phyloP scores from a whole-genome alignment of 2,888 invertebrate genomes.

The Drosophila algonquin region DNA sequence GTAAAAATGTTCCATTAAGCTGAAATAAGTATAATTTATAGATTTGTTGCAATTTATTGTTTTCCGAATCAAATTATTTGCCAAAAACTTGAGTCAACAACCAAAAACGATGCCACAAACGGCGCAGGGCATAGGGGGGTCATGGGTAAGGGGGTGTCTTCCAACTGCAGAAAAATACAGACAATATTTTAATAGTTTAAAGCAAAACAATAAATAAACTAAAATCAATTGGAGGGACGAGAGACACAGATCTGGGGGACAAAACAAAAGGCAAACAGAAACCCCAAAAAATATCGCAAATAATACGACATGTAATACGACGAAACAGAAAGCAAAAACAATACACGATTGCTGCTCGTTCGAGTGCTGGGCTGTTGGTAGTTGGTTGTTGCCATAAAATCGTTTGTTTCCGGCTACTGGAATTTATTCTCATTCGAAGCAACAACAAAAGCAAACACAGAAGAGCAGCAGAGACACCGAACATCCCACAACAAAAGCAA shows the following conservation, averaged over 20 bases:
- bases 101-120: constrained; percentile 75
- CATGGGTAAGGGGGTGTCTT: constrained; percentile 2
- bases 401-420: constrained; percentile 76
- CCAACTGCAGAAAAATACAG: constrained; percentile 47
- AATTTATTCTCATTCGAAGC: constrained; percentile 67
- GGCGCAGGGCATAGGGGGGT: constrained; percentile 35
- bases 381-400: constrained; percentile 76
- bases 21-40: constrained; percentile 72
- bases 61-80: constrained; percentile 76
- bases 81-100: constrained; percentile 79
- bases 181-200: constrained; percentile 81
- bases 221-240: constrained; percentile 70
- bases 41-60: constrained; percentile 67
- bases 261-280: constrained; percentile 72
- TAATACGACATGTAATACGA: constrained; percentile 76
- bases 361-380: constrained; percentile 41
- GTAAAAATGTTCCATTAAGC: constrained; percentile 58
- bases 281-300: constrained; percentile 66
- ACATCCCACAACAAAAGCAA: constrained; percentile 18
- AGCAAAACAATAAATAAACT: constrained; percentile 80
- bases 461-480: constrained; percentile 15
- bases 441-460: constrained; percentile 59
- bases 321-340: constrained; percentile 31
- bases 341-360: neutral
- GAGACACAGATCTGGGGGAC: constrained; percentile 45